Base-by-base conservation (phyloP, 2,888 invertebrate species). In the Drosophila cracens region DNA sequence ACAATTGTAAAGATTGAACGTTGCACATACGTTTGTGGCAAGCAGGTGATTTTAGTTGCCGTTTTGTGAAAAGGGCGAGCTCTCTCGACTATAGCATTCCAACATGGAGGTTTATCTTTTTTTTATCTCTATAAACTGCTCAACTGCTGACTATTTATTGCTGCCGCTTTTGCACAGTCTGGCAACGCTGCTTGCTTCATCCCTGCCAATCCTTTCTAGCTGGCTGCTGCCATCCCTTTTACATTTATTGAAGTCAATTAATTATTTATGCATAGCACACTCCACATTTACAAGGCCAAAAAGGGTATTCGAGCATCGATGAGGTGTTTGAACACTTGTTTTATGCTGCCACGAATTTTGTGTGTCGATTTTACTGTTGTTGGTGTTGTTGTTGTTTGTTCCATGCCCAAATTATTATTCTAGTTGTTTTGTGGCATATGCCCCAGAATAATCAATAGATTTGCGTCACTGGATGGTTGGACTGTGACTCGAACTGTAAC, bases 361-460 rank as follows among this genome's bases (percentile, higher is more conserved):
- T 73, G 46, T 51, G 43, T 67, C 58, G 34, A 51, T 60, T 53
- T 70, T 33, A 62, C 51, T 63, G 52, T 53, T 40, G 48, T 52
- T 74, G 18, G n/a, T 63, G 69, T 36, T 63, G 51, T 13, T n/a
- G 25, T 52, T 40, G 53, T 52, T 74, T 54, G 38, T 59, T 29
- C 31, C 21, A 46, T 61, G 67, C 11, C 63, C 40, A 68, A 64
- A 51, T 70, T 72, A 63, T 60, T 70, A 60, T 65, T 56, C 25
- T 43, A 58, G 62, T 51, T 64, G 54, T 58, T 66, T 58, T 80
- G 70, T 54, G 83, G 83, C 81, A 74, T 75, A 60, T 80, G 81
- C 69, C 70, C 51, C 66, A 75, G 69, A 85, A 89, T 76, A 86
- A 86, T 86, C 86, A 81, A 86, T 86, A 86, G 75, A 77, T 83